A percentile compares a stretch with the other conserved stretches of the same genome.
phyloP scores from a whole-genome alignment of 1,140 invertebrate genomes.

The Heliconius eleuchia region DNA sequence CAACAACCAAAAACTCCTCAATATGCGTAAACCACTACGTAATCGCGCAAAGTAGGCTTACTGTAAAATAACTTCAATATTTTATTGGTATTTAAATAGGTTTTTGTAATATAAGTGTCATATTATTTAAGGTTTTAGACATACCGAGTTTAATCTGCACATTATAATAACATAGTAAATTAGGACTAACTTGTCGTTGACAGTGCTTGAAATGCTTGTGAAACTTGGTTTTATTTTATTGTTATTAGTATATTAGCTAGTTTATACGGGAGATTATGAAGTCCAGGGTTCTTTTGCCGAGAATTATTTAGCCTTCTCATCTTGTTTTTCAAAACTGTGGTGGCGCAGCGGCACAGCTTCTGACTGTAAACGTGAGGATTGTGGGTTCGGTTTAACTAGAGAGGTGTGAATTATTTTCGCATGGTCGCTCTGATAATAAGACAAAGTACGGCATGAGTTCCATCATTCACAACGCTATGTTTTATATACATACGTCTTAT shows the following conservation, averaged over 20 bases:
- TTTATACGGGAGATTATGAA: background rate
- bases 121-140: background rate
- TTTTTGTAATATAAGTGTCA: background rate
- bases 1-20: background rate
- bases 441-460: too few species aligned
- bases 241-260: background rate
- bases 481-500: too few species aligned
- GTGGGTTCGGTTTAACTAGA: too few species aligned
- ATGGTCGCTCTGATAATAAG: too few species aligned
- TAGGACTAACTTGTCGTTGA: slow-evolving; percentile 2
- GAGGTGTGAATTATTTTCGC: too few species aligned
- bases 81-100: slow-evolving; percentile 8
- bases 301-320: too few species aligned
- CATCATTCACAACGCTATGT: too few species aligned
- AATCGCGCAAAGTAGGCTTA: background rate
- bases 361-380: too few species aligned
- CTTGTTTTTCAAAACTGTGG: too few species aligned
- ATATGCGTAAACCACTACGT: background rate
- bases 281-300: background rate
- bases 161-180: background rate
- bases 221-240: background rate
- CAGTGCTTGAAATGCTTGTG: background rate
- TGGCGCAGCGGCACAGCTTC: too few species aligned
- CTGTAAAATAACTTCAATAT: background rate
- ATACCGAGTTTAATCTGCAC: slow-evolving; percentile 3